Evolutionary conservation across 2,888 invertebrate species (phyloP).

Genomic region (Clunio marinus): DNA sequence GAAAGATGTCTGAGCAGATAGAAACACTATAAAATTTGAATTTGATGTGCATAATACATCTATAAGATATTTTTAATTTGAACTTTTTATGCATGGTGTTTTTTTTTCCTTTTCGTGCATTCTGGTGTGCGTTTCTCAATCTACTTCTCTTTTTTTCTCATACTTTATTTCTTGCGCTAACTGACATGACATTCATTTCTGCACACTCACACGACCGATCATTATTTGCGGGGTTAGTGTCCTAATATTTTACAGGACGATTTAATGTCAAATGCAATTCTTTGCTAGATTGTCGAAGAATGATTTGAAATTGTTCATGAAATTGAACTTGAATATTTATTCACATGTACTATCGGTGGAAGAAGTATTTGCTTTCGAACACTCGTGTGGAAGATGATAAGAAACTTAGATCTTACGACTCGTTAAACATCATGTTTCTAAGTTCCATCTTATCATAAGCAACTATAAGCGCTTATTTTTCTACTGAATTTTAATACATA

Average conservation of each 20-base stretch:
- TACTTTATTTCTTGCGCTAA: too few relatives aligned
- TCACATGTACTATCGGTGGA: too few relatives aligned
- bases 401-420: too few relatives aligned
- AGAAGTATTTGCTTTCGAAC: too few relatives aligned
- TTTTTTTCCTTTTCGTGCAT: slow-evolving; percentile 28
- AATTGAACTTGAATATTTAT: too few relatives aligned
- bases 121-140: slow-evolving; percentile 35
- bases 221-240: slow-evolving; percentile 24
- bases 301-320: too few relatives aligned
- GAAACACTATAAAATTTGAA: not conserved
- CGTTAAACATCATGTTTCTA: too few relatives aligned
- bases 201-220: not conserved
- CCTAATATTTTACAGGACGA: slow-evolving; percentile 39
- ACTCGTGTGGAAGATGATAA: too few relatives aligned
- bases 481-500: too few relatives aligned
- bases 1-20: not conserved
- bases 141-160: too few relatives aligned
- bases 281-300: not conserved
- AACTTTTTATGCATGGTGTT: slow-evolving; percentile 24
- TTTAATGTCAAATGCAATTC: slow-evolving; percentile 36
- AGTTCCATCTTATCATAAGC: too few relatives aligned
- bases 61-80: slow-evolving; percentile 36
- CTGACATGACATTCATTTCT: slow-evolving; percentile 32
- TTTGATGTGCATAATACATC: slow-evolving; percentile 37
- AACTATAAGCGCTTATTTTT: too few relatives aligned